Base-by-base conservation (phyloP, 2,113 vertebrate species). In the Bos indicus region DNA sequence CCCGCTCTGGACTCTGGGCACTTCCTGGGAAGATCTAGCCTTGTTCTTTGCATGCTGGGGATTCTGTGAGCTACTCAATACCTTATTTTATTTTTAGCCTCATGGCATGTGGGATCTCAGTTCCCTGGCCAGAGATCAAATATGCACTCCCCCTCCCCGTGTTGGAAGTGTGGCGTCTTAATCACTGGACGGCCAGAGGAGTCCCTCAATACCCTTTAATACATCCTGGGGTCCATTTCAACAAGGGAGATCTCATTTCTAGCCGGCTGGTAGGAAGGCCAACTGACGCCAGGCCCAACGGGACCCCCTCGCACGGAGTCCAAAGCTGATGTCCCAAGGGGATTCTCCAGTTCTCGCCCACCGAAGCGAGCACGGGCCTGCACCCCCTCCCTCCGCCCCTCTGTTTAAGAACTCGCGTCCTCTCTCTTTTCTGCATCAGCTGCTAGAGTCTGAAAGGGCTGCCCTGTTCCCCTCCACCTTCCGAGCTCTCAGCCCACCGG, bases 291-390 rank as follows among this genome's bases (percentile, higher is more conserved):
- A 36, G 46, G 10, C 48, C 23, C 2, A 11, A 25, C 0, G 1
- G n/a, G 13, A 30, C 28, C 74, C 14, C 36, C 40, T 33, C 10
- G 33, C 51, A 16, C 0, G 0, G n/a, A 21, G 62, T 40, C 36
- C 54, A 11, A 21, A 26, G 84, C 19, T 28, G 30, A 74, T 46
- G 3, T 28, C 82, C 64, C 56, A 25, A 11, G 8, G n/a, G 64
- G 56, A n/a, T 48, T 64, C 81, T 52, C 60, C 4, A 21, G n/a
- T 21, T 81, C 46, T 60, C 8, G 1, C 23, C 67, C 43, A 57
- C 14, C 1, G 2, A 14, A 3, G 28, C 4, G 13, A 71, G 28
- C 3, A 17, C 0, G 1, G 60, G 11, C 59, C 33, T 7, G 12
- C 59, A n/a, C 6, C 40, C 16, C 13, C 2, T 16, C 40, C 7